A percentile compares a stretch with the other conserved stretches of the same genome.
These are phyloP conservation scores for Vanessa atalanta DNA, from an alignment of 1,140 invertebrate species.

Conservation along the genomic window DNA sequence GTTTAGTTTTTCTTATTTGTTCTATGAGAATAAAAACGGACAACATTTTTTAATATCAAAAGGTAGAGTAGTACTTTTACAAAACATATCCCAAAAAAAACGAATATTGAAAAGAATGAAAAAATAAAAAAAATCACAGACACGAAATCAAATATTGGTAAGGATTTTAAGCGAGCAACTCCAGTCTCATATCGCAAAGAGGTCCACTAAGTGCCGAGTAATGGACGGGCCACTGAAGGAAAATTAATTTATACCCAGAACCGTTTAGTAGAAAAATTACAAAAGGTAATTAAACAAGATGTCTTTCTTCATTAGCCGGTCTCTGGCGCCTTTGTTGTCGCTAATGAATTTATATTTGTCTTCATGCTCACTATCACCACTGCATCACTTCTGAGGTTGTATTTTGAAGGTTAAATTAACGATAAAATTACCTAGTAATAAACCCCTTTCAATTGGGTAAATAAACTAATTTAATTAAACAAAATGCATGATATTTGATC, in stretches of 20 bases:
- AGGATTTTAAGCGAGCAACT: neutral
- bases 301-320: slow-evolving; percentile 71
- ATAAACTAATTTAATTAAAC: too few relatives aligned
- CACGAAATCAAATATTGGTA: slow-evolving; percentile 9
- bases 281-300: slow-evolving; percentile 75
- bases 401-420: too few relatives aligned
- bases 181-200: slow-evolving; percentile 50
- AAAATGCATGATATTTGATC: too few relatives aligned
- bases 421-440: too few relatives aligned
- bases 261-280: slow-evolving; percentile 72
- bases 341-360: slow-evolving; percentile 66
- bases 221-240: slow-evolving; percentile 60
- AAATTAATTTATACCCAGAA: slow-evolving; percentile 71
- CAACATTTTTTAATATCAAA: neutral
- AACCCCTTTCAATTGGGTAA: too few relatives aligned
- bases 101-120: neutral
- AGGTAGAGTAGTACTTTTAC: too few relatives aligned
- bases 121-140: neutral
- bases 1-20: too few relatives aligned
- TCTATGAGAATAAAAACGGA: too few relatives aligned
- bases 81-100: neutral
- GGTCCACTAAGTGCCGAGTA: slow-evolving; percentile 59
- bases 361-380: slow-evolving; percentile 11
- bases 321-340: slow-evolving; percentile 61
- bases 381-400: too few relatives aligned